Base-by-base conservation (phyloP, 2,888 invertebrate genomes). In the Megamerina dolium region DNA sequence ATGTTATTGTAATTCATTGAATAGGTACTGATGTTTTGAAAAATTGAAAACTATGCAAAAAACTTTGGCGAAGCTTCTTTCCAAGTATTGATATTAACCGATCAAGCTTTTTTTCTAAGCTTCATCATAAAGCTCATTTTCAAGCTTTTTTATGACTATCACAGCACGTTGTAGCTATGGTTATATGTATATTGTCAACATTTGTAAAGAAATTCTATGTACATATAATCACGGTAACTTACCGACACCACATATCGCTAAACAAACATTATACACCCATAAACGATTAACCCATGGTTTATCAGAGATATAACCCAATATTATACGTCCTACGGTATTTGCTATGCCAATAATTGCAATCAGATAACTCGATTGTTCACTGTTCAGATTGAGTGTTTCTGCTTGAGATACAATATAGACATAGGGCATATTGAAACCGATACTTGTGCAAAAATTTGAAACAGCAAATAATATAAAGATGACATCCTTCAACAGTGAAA, bases 341-440 rank as follows among this genome's bases (percentile, higher is more conserved):
- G 91, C 85, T 43, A 84, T 81, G 38, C 94, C 94, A 58, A 92
- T 87, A 39, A 85, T 77, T 14, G 89, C 79, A 52, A 93, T 75
- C 43, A 92, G 74, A 60, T 80, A 82, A 56, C 84, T 81, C 5
- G 85, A 81, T 31, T 77, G 63, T 12, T 75, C 71, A 41, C 77
- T 75, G 14, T 72, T 63, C 23, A 87, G 72, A 2, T 74, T 76
- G 38, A 82, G 63, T 1, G 68, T 67, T 46, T 82, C 75, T 10
- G 87, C 86, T 73, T 84, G 80, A 36, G 86, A 79, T 56, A 85
- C 83, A 46, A 87, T 78, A 64, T 88, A 94, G 40, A 93, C 83
- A 65, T 92, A 93, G 26, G 95, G 95, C 62, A 94, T 82, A 69
- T 93, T 91, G 75, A 92, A 94, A 48, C 94, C 94, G 63, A 95